A percentile compares a stretch with the other conserved stretches of the same genome.
Evolutionary conservation across 2,888 invertebrate genomes (phyloP).

Genomic region (Andrena bicolor): DNA sequence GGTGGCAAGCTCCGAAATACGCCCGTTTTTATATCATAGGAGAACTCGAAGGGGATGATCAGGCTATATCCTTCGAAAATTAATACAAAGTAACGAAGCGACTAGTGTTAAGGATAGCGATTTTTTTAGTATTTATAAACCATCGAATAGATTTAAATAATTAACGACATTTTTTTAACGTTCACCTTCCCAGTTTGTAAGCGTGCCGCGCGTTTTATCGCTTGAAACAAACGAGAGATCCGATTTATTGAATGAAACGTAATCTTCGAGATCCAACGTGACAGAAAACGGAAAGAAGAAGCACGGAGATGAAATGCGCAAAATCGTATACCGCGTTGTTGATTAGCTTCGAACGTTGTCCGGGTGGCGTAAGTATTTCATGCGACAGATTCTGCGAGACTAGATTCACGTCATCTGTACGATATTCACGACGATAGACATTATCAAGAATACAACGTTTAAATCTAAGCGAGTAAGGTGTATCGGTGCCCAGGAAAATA

Average conservation of each 20-base stretch:
- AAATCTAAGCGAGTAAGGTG: constrained; percentile 48
- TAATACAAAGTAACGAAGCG: constrained; percentile 33
- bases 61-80: constrained; percentile 28
- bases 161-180: constrained; percentile 59
- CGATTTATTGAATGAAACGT: constrained; percentile 31
- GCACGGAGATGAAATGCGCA: background rate
- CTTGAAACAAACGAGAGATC: constrained; percentile 15
- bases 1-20: constrained; percentile 14
- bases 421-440: constrained; percentile 63
- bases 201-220: constrained; percentile 28
- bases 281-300: background rate
- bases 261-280: background rate
- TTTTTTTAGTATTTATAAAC: constrained; percentile 68
- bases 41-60: background rate
- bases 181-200: constrained; percentile 50
- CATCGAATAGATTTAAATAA: constrained; percentile 57
- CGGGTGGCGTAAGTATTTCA: background rate
- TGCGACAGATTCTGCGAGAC: constrained; percentile 40
- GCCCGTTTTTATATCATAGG: constrained; percentile 42
- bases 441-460: constrained; percentile 39
- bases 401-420: constrained; percentile 56
- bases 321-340: background rate
- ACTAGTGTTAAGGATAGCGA: constrained; percentile 55
- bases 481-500: constrained; percentile 55
- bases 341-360: constrained; percentile 10